Evolutionary conservation across 1,140 invertebrate species (phyloP), one percentile per base, ranked within the genome.

Genomic region (Tetragnatha versicolor): DNA sequence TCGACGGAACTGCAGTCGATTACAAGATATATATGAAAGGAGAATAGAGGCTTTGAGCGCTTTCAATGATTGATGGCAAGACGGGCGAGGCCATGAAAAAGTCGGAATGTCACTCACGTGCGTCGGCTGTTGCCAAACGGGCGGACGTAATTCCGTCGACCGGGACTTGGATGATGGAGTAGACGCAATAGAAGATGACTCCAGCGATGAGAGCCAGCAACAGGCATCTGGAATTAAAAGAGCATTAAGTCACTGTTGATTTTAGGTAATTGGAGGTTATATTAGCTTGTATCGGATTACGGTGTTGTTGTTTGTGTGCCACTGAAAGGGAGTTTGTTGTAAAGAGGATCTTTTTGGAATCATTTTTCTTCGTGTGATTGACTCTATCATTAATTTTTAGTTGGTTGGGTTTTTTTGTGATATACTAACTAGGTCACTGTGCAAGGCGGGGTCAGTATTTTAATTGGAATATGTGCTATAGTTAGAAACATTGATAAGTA

Each of bases 121-220:
- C 17, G 42, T 37, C 37, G 53, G 55, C 72, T 7, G 72, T 63
- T 75, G 47, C 58, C 55, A 75, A 63, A 63, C n/a, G 72, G 33
- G 27, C 58, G 72, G 72, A 63, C 51, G 58, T 49, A 9, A 63
- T 49, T 22, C 37, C 72, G 49, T 51, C 51, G 29, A 75, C 58
- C 17, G 72, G 72, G 17, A 63, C 72, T 37, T 49, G 58, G 51
- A 63, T 37, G 55, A 75, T 29, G 29, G 72, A 63, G 55, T 61
- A 75, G 58, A 63, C 29, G 39, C 72, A 42, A 31, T 75, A 75
- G 58, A 75, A 61, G 2, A 63, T 17, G n/a, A 75, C 25, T 22
- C 72, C 72, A 22, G 58, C 58, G 6, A 63, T 33, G 60, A 75
- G 63, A 9, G 33, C 58, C 9, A 75, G 20, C 12, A 63, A n/a